A percentile compares a stretch with the other conserved stretches of the same genome.
phyloP scores from a whole-genome alignment of 1,140 invertebrate genomes.

The Caenorhabditis elegans region DNA sequence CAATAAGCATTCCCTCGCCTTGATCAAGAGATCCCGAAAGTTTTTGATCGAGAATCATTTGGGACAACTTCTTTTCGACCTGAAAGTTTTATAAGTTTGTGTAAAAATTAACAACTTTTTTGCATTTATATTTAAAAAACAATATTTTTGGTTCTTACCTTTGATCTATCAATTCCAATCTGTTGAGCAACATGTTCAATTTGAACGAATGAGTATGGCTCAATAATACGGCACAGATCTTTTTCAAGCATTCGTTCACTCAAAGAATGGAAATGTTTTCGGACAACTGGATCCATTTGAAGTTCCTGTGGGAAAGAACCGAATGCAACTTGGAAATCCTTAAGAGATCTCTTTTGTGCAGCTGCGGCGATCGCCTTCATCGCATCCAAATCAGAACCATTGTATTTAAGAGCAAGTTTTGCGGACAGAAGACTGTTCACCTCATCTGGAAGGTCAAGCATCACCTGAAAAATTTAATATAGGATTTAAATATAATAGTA shows the following conservation, averaged over 20 bases:
- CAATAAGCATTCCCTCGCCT: conserved; percentile 91
- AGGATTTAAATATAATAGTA: background rate
- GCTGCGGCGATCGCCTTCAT: conserved; percentile 95
- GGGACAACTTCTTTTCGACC: conserved; percentile 94
- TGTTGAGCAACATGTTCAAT: conserved; percentile 79
- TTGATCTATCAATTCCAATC: conserved; percentile 73
- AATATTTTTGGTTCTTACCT: no score
- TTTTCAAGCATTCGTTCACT: conserved; percentile 99
- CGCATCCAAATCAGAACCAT: conserved; percentile 89
- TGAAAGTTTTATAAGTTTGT: background rate
- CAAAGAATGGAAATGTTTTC: conserved; percentile 89
- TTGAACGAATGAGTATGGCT: conserved; percentile 94
- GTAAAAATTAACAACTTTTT: no score
- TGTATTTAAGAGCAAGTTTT: conserved; percentile 93
- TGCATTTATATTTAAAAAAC: no score
- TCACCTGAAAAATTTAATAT: conserved; percentile 58
- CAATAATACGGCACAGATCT: conserved; percentile 95
- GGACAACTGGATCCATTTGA: conserved; percentile 82
- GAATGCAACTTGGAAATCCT: conserved; percentile 87
- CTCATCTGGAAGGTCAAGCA: conserved; percentile 79
- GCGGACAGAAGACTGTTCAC: conserved; percentile 91
- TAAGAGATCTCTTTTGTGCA: conserved; percentile 90
- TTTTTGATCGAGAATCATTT: conserved; percentile 99
- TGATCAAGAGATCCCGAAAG: conserved; percentile 91
- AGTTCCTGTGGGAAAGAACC: conserved; percentile 84